Evolutionary conservation across 1,140 invertebrate species (phyloP).

Genomic region (Holotrichia oblita): DNA sequence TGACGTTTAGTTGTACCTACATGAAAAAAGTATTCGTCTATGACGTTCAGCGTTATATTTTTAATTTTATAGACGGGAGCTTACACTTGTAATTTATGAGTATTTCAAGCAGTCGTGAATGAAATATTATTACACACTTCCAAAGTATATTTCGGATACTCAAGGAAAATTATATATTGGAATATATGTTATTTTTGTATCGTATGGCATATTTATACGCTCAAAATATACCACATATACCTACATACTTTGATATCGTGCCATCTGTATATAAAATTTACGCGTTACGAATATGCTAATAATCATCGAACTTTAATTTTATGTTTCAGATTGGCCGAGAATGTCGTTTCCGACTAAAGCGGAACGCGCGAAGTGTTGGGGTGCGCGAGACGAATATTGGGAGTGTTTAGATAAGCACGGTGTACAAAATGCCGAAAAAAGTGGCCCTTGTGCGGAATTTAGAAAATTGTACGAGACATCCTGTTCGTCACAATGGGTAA

Average conservation of each 20-base stretch:
- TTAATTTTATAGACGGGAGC: no score
- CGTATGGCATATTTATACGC: slow-evolving; percentile 14
- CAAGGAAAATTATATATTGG: slow-evolving; percentile 14
- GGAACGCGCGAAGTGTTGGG: slow-evolving; percentile 85
- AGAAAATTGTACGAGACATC: slow-evolving; percentile 82
- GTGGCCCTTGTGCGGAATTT: slow-evolving; percentile 72
- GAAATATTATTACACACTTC: slow-evolving; percentile 32
- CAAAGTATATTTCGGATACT: slow-evolving; percentile 28
- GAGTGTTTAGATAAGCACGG: slow-evolving; percentile 79
- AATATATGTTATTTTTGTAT: slow-evolving; percentile 27
- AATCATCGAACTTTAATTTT: slow-evolving; percentile 24
- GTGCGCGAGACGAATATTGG: slow-evolving; percentile 87
- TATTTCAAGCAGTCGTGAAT: slow-evolving; percentile 1
- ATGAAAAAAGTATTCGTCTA: no score
- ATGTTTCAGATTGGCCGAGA: slow-evolving; percentile 29
- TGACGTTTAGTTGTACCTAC: no score
- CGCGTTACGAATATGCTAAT: neutral
- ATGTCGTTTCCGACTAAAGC: slow-evolving; percentile 89
- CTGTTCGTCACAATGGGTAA: slow-evolving; percentile 91
- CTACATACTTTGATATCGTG: slow-evolving; percentile 25
- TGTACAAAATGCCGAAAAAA: slow-evolving; percentile 60
- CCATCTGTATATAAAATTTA: slow-evolving; percentile 22
- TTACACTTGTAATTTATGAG: neutral
- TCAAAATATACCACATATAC: slow-evolving; percentile 7
- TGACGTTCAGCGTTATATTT: no score